Evolutionary conservation across 2,888 invertebrate genomes (phyloP).

Genomic region (Sphaerophoria rueppellii): DNA sequence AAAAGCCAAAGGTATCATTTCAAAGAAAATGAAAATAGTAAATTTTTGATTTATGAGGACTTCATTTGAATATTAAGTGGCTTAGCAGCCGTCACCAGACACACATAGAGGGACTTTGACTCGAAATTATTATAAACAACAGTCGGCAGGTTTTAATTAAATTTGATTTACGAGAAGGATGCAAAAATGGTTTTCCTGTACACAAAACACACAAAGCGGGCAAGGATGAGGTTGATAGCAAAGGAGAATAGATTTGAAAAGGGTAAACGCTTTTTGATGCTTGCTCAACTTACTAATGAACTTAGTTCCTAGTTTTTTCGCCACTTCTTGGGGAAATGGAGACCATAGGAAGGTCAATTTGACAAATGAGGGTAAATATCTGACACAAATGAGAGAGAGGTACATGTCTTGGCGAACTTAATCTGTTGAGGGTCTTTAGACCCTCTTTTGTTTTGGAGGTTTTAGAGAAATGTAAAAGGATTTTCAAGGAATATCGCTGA

Average conservation of each 20-base stretch:
- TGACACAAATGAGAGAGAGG: constrained; percentile 18
- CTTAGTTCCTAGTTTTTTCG: constrained; percentile 40
- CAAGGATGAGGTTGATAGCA: neutral
- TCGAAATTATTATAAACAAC: constrained; percentile 71
- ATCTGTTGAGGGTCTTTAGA: constrained; percentile 10
- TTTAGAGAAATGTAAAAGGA: constrained; percentile 9
- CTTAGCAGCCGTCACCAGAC: constrained; percentile 60
- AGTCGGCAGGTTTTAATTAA: constrained; percentile 73
- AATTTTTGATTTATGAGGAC: constrained; percentile 71
- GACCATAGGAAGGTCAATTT: constrained; percentile 12
- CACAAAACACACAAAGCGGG: neutral
- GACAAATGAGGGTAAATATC: constrained; percentile 51
- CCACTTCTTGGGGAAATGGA: neutral
- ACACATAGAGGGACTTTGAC: constrained; percentile 8
- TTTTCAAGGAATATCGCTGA: constrained; percentile 13
- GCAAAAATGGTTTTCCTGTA: constrained; percentile 61
- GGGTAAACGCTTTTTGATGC: constrained; percentile 69
- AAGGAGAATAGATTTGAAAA: constrained; percentile 16
- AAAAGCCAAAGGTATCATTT: neutral
- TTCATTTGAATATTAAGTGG: constrained; percentile 73
- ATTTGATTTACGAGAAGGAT: constrained; percentile 71
- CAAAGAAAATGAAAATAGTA: constrained; percentile 57
- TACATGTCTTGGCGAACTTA: constrained; percentile 19
- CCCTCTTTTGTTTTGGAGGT: constrained; percentile 41
- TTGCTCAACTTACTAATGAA: constrained; percentile 70